Evolutionary conservation across 2,113 vertebrate species (phyloP).

Genomic region (Bambusicola thoracicus): DNA sequence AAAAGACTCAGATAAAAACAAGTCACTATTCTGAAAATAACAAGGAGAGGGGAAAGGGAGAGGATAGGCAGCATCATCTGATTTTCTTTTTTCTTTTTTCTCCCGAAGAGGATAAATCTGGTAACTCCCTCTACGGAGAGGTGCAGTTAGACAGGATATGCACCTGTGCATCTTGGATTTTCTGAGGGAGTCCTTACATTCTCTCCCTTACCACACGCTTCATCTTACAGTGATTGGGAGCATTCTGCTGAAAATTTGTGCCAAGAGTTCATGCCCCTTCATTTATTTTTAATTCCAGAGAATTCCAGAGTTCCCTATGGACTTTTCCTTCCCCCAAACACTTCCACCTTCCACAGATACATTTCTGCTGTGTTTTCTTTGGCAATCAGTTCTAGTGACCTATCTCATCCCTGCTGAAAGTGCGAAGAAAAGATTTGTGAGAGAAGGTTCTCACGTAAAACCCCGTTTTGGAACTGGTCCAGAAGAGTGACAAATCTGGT

Average conservation of each 20-base stretch:
- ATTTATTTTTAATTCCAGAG: constrained; percentile 8
- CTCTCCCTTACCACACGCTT: constrained; percentile 1
- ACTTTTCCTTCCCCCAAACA: background rate
- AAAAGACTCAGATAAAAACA: constrained; percentile 49
- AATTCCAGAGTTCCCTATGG: background rate
- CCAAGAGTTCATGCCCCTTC: background rate
- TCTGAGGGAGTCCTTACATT: background rate
- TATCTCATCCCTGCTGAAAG: constrained; percentile 25
- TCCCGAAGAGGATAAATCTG: background rate
- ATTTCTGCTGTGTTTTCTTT: constrained; percentile 6
- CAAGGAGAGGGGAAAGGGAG: constrained; percentile 16
- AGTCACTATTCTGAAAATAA: constrained; percentile 52
- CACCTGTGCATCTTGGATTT: constrained; percentile 28
- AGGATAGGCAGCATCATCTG: background rate
- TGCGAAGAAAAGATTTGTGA: background rate
- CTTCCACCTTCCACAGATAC: background rate
- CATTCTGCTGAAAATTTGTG: background rate
- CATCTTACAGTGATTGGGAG: background rate
- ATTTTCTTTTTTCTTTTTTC: background rate
- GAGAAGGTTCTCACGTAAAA: constrained; percentile 28
- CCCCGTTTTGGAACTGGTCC: constrained; percentile 38
- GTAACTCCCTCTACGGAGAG: background rate
- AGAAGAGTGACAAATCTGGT: constrained; percentile 52
- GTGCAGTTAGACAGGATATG: background rate
- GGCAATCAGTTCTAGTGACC: background rate